Percentiles rank a stretch among this genome's conserved stretches.
phyloP scores from a whole-genome alignment of 2,113 vertebrate species.

The Herpailurus yagouaroundi region DNA sequence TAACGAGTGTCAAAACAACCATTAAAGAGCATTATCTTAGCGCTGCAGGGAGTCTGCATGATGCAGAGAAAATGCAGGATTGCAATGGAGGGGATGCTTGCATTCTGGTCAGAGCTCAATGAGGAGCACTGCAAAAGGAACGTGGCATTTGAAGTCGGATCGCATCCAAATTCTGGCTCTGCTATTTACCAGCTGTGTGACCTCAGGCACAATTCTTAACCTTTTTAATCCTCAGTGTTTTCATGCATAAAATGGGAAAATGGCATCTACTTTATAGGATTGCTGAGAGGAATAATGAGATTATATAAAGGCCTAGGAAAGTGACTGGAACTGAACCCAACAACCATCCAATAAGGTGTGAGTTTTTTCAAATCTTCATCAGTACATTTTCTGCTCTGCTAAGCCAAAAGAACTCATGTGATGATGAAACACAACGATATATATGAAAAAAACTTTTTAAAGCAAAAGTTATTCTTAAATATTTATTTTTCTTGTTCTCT shows the following conservation, averaged over 20 bases:
- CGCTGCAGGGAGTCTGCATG: conserved; percentile 35
- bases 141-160: neutral
- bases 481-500: conserved; percentile 39
- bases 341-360: conserved; percentile 12
- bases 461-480: conserved; percentile 43
- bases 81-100: neutral
- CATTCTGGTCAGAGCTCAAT: neutral
- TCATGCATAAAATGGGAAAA: conserved; percentile 68
- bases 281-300: conserved; percentile 60
- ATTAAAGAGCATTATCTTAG: conserved; percentile 75
- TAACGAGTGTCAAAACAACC: conserved; percentile 77
- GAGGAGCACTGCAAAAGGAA: neutral
- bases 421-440: conserved; percentile 42
- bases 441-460: neutral
- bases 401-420: conserved; percentile 29
- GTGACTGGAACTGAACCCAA: conserved; percentile 43
- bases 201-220: conserved; percentile 55
- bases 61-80: conserved; percentile 34
- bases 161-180: conserved; percentile 50
- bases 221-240: conserved; percentile 66
- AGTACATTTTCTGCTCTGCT: conserved; percentile 39
- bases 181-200: conserved; percentile 65
- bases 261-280: conserved; percentile 40
- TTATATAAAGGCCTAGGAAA: conserved; percentile 48
- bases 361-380: conserved; percentile 57